Evolutionary conservation across 2,888 invertebrate species (phyloP), one percentile per base, ranked within the genome.

Genomic region (Pristionchus mayeri): DNA sequence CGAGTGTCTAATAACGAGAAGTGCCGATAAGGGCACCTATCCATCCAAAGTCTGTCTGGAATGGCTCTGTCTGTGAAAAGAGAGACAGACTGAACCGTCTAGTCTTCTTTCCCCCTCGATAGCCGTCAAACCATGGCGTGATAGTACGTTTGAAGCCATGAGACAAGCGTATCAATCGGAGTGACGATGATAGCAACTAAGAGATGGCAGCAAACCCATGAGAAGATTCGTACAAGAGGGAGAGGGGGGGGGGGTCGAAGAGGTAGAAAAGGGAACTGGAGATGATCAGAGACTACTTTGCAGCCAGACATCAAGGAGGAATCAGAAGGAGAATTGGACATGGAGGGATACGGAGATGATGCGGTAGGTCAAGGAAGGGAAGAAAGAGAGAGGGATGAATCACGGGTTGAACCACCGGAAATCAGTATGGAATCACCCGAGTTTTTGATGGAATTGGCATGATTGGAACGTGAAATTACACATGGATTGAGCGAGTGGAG

Each of bases 271-370:
- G 30, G 50, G 76, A 71, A 11, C n/a, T 71, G 34, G 37, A 71
- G 44, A 75, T 27, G 34, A 18, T 24, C 13, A 75, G n/a, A n/a
- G n/a, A n/a, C n/a, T n/a, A n/a, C n/a, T n/a, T 75, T 48, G 1
- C 75, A 48, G 75, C 24, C 75, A 0, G 75, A 79, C 21, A 79
- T 24, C 34, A 90, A 90, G 85, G 90, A 89, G 44, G 89, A 90
- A 34, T 89, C 89, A 3, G 89, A 89, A 37, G 89, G 89, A 21
- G 89, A 90, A 76, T 40, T 89, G 34, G 67, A 50, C 60, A 40
- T 57, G 54, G 40, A 50, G 24, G 80, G 85, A 85, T 34, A 40
- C 44, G 63, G 48, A 44, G 63, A 40, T 63, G 79, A 79, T 79
- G 54, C 52, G 54, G 79, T 52, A 24, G 79, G 40, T 30, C 88